A percentile compares a stretch with the other conserved stretches of the same genome.
Conservation (phyloP, 2,888 invertebrate species). For the Agonopterix subpropinquella region DNA sequence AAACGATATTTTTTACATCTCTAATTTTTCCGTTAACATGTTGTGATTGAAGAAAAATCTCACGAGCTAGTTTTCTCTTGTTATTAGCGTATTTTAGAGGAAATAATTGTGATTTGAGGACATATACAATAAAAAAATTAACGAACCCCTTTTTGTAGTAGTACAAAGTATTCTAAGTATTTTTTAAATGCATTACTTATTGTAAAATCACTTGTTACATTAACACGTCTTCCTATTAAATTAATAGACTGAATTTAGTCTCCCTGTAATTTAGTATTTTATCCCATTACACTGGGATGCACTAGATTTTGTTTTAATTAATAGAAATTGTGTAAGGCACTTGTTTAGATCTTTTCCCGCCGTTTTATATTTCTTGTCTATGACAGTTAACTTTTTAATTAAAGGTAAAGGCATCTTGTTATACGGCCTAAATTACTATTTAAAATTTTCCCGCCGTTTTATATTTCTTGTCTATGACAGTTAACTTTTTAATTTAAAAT, state of each 20-base stretch:
- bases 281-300: conserved; percentile 67
- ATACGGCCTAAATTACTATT: conserved; percentile 30
- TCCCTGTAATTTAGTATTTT: conserved; percentile 31
- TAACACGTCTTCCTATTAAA: conserved; percentile 57
- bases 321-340: conserved; percentile 49
- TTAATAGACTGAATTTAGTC: conserved; percentile 63
- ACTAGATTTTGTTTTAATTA: conserved; percentile 44
- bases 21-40: conserved; percentile 51
- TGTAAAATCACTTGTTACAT: conserved; percentile 22
- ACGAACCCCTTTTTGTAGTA: conserved; percentile 52
- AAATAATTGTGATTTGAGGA: conserved; percentile 35
- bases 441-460: conserved; percentile 31
- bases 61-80: conserved; percentile 32
- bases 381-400: conserved; percentile 9
- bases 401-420: neutral
- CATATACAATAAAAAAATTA: conserved; percentile 24
- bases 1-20: conserved; percentile 64
- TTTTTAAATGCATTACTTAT: conserved; percentile 41
- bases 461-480: conserved; percentile 7
- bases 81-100: conserved; percentile 47
- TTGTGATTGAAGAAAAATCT: conserved; percentile 24
- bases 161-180: conserved; percentile 64
- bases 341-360: conserved; percentile 45
- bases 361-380: conserved; percentile 11
- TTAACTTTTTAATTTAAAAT: conserved; percentile 6